Base-by-base conservation (phyloP, 1,140 invertebrate species). In the Leptonema lineaticorne region DNA sequence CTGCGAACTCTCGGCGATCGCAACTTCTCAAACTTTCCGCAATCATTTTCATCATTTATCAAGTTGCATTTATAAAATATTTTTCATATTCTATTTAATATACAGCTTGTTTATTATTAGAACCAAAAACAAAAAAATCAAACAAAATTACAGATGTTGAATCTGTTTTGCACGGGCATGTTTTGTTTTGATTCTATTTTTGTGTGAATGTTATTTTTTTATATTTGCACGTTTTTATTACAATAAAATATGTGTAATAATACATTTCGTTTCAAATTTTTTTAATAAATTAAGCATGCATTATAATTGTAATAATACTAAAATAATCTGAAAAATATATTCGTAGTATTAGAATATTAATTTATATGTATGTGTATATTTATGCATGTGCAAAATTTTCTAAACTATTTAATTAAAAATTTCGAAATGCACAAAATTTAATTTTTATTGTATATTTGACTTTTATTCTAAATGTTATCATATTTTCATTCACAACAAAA, bases 1-100 rank as follows among this genome's bases (percentile, higher is more conserved):
- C 27, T 22, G 28, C 18, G 57, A 59, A 59, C 57, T 59, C 26
- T 30, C 57, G 30, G 11, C 57, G 30, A 59, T 37, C 28, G 27
- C 16, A 14, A n/a, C 3, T 59, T 59, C 57, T 37, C 27, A 59
- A 59, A 59, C 57, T 59, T 16, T n/a, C 3, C 2, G 11, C 37
- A 9, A 14, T 41, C 9, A 41, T 4, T 14, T 41, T 41, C 37
- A 41, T 41, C 9, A 33, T 4, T 11, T 41, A 16, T 16, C 11
- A 41, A 2, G 37, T 41, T 4, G 2, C 37, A 11, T 14, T 11
- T 41, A 14, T 11, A 16, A 41, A 33, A 41, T 41, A 14, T 16
- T 9, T 16, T 41, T 41, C 9, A 41, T 14, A 41, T 16, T 41
- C 16, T 4, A 41, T 11, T 5, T 33, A 6, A 33, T 33, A 33